Percentiles rank a stretch among this genome's conserved stretches.
These are phyloP conservation scores for Pao palembangensis DNA, from an alignment of 2,113 vertebrate species.

Conservation along the genomic window DNA sequence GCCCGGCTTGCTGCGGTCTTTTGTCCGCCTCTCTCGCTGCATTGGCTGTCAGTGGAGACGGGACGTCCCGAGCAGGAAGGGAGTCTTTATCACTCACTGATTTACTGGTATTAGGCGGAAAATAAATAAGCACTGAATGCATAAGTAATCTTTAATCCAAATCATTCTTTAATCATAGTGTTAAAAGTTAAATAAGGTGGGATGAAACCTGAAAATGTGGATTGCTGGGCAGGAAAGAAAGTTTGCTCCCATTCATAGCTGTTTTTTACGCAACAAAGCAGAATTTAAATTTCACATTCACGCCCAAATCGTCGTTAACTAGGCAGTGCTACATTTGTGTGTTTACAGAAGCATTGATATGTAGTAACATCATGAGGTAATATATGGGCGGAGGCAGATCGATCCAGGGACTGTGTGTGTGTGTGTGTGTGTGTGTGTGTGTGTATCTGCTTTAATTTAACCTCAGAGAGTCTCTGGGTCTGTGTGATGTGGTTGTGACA, in stretches of 20 bases:
- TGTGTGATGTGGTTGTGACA: conserved; percentile 9
- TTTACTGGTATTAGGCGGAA: neutral
- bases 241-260: neutral
- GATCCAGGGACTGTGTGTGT: neutral
- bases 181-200: too few species aligned
- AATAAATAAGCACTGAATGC: neutral
- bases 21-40: conserved; percentile 43
- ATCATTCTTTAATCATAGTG: too few species aligned
- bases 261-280: too few species aligned
- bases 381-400: conserved; percentile 30
- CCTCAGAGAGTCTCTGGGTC: neutral
- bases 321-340: conserved; percentile 5
- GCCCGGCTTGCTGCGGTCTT: conserved; percentile 18
- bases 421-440: neutral
- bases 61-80: conserved; percentile 55
- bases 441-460: conserved; percentile 12
- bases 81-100: neutral
- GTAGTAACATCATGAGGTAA: conserved; percentile 29
- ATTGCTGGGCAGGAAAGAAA: conserved; percentile 10
- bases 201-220: neutral
- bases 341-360: conserved; percentile 7
- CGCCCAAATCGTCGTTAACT: neutral
- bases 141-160: too few species aligned
- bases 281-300: too few species aligned
- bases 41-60: conserved; percentile 15